phyloP scores from a whole-genome alignment of 2,888 invertebrate species.

The Drosophila birchii region DNA sequence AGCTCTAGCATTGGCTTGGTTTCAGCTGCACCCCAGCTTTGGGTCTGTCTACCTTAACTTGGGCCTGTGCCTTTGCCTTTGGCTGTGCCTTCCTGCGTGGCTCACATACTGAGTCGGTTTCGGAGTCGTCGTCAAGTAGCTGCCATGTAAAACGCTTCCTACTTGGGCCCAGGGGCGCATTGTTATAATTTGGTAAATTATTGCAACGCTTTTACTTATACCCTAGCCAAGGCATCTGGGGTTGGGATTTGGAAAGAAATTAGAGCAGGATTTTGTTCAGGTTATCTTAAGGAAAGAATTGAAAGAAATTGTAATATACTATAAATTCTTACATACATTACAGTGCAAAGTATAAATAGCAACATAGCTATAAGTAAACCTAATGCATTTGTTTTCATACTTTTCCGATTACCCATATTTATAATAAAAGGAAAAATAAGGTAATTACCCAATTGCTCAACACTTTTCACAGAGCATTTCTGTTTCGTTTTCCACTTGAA shows the following conservation, averaged over 20 bases:
- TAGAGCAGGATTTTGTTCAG: not conserved
- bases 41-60: not conserved
- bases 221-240: constrained; percentile 32
- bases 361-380: no score
- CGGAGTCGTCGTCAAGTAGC: constrained; percentile 66
- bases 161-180: constrained; percentile 62
- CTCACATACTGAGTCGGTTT: constrained; percentile 38
- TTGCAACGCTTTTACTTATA: constrained; percentile 52
- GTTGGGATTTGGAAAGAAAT: not conserved
- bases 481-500: constrained; percentile 25
- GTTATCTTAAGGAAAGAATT: not conserved
- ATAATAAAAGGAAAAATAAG: not conserved
- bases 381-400: not conserved
- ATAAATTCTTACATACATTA: not conserved
- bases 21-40: constrained; percentile 12
- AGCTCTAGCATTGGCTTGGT: constrained; percentile 4
- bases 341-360: no score
- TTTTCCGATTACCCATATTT: constrained; percentile 7
- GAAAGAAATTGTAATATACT: not conserved
- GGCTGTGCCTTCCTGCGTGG: constrained; percentile 65
- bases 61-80: constrained; percentile 24
- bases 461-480: constrained; percentile 42
- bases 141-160: constrained; percentile 72
- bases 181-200: constrained; percentile 67
- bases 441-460: constrained; percentile 13